phyloP scores from a whole-genome alignment of 1,140 invertebrate species.

The Zaprionus nigranus region DNA sequence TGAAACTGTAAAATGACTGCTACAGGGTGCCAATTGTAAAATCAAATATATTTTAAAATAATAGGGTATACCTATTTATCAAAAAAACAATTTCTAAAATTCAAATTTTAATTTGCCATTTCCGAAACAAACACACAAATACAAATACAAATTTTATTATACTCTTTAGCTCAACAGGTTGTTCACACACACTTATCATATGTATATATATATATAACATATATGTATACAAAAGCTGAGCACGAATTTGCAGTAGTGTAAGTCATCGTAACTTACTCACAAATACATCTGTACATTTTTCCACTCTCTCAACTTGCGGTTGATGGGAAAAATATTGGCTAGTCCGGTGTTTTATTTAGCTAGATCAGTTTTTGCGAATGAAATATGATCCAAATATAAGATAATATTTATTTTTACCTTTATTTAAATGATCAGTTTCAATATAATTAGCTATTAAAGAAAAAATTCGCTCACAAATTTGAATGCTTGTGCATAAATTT shows the following conservation, averaged over 20 bases:
- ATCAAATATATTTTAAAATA: background rate
- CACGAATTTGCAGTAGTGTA: background rate
- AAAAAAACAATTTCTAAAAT: background rate
- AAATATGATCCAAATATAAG: too few species aligned
- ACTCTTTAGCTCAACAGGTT: conserved; percentile 13
- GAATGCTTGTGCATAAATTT: background rate
- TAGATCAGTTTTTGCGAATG: background rate
- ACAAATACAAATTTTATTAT: background rate
- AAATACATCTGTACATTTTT: background rate
- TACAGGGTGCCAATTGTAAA: conserved; percentile 15
- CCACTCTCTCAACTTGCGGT: background rate
- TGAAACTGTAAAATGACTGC: background rate
- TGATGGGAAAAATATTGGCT: background rate
- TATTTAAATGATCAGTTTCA: too few species aligned
- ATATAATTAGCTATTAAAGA: background rate
- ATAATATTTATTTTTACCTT: too few species aligned
- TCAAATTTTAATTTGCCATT: background rate
- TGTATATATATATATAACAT: too few species aligned
- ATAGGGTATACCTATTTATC: background rate
- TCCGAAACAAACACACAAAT: background rate
- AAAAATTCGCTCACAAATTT: background rate
- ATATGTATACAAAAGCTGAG: background rate
- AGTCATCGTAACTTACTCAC: background rate
- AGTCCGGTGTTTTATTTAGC: too few species aligned
- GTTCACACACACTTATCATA: background rate